Percentiles rank a stretch among this genome's conserved stretches.
phyloP scores from a whole-genome alignment of 2,113 vertebrate species.

The Gadus chalcogrammus region DNA sequence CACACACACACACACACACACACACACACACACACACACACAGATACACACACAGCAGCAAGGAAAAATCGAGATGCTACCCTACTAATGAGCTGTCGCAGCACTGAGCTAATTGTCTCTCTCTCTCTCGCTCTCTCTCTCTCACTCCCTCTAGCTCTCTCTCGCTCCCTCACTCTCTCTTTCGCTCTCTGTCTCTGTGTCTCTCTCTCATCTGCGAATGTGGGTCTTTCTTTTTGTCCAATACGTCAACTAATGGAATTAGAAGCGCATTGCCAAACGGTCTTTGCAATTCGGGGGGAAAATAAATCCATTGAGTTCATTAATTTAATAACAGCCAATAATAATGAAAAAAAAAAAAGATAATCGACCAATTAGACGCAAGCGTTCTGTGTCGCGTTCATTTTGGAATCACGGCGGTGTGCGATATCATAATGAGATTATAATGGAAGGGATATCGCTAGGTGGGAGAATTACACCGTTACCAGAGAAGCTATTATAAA shows the following conservation, averaged over 20 bases:
- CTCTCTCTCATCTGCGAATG: not conserved
- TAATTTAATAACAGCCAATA: slow-evolving; percentile 76
- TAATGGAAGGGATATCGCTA: slow-evolving; percentile 70
- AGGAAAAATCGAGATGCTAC: slow-evolving; percentile 23
- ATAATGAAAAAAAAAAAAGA: slow-evolving; percentile 74
- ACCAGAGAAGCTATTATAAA: slow-evolving; percentile 64
- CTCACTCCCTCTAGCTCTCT: slow-evolving; percentile 15
- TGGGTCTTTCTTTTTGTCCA: slow-evolving; percentile 6
- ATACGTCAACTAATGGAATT: slow-evolving; percentile 62
- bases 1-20: too few species aligned
- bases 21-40: too few species aligned
- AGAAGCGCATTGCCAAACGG: slow-evolving; percentile 66
- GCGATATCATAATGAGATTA: slow-evolving; percentile 72
- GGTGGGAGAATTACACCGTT: slow-evolving; percentile 72
- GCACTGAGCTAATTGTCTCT: slow-evolving; percentile 63
- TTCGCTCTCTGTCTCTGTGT: not conserved
- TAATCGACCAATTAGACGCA: slow-evolving; percentile 65
- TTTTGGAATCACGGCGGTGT: slow-evolving; percentile 63
- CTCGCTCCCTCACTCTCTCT: not conserved
- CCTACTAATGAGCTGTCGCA: slow-evolving; percentile 54
- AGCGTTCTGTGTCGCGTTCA: slow-evolving; percentile 62
- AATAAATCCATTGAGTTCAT: slow-evolving; percentile 74
- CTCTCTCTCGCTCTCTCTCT: slow-evolving; percentile 29
- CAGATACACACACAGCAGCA: slow-evolving; percentile 5
- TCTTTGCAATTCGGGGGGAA: slow-evolving; percentile 60